Percentiles rank a stretch among this genome's conserved stretches.
These are phyloP conservation scores for Gobionotothen gibberifrons DNA, from an alignment of 2,797 vertebrate genomes.

Conservation along the genomic window DNA sequence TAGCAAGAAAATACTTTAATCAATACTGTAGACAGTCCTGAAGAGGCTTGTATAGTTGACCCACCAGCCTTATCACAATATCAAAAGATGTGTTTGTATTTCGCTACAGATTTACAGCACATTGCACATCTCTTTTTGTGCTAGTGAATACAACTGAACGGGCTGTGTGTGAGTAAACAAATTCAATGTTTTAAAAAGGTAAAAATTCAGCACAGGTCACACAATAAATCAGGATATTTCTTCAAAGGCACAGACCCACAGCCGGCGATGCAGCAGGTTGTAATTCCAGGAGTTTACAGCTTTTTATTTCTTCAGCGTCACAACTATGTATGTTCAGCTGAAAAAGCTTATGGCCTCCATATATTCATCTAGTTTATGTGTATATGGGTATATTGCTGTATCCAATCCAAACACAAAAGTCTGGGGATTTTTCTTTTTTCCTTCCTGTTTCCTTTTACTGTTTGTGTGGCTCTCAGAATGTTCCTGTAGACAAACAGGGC, in stretches of 20 bases:
- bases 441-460: constrained; percentile 72
- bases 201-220: constrained; percentile 59
- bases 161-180: constrained; percentile 12
- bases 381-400: constrained; percentile 66
- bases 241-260: constrained; percentile 48
- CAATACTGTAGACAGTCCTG: constrained; percentile 69
- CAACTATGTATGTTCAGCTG: constrained; percentile 69
- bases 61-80: constrained; percentile 57
- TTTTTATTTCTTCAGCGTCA: constrained; percentile 64
- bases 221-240: constrained; percentile 48
- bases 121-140: constrained; percentile 23
- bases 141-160: constrained; percentile 30
- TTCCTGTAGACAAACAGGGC: constrained; percentile 76
- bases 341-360: constrained; percentile 71
- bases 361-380: constrained; percentile 61
- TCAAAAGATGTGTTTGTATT: constrained; percentile 44
- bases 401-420: constrained; percentile 81
- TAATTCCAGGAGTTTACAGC: constrained; percentile 53
- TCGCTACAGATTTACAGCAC: constrained; percentile 45
- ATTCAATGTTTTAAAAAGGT: constrained; percentile 35
- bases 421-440: constrained; percentile 80
- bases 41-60: constrained; percentile 57
- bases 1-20: constrained; percentile 71
- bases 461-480: constrained; percentile 76
- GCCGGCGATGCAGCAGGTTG: constrained; percentile 54